Evolutionary conservation across 30 jellyfish, hydroid and myxozoan species (phyloP).

Genomic region (Chironex yamaguchii): DNA sequence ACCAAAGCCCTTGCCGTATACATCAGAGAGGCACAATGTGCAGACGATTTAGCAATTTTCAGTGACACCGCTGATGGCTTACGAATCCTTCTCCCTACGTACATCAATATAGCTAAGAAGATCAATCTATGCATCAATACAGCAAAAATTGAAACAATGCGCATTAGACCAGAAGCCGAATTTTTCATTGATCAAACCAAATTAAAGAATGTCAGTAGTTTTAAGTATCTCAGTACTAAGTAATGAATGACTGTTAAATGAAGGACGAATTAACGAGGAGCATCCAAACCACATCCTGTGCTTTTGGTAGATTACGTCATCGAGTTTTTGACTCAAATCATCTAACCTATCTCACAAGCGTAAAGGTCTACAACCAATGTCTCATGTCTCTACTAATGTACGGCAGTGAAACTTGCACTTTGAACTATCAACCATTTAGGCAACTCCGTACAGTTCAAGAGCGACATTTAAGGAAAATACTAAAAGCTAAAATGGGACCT

Average conservation of each 20-base stretch:
- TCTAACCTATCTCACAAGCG: constrained; percentile 17
- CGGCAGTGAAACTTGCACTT: neutral
- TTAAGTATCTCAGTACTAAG: constrained; percentile 65
- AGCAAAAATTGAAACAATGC: constrained; percentile 58
- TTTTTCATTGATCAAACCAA: constrained; percentile 48
- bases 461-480: neutral
- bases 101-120: constrained; percentile 30
- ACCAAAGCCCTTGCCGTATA: constrained; percentile 9
- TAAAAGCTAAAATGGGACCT: neutral
- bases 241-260: constrained; percentile 62
- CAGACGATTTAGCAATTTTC: constrained; percentile 33
- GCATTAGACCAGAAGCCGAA: constrained; percentile 62
- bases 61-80: constrained; percentile 1
- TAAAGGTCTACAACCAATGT: constrained; percentile 48
- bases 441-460: neutral
- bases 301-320: constrained; percentile 47
- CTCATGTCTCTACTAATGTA: constrained; percentile 11
- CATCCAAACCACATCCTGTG: constrained; percentile 54
- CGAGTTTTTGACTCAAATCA: constrained; percentile 47
- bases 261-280: constrained; percentile 41
- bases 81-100: constrained; percentile 9
- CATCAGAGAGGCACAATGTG: constrained; percentile 80
- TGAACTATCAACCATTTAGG: neutral
- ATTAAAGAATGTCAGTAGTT: constrained; percentile 51
- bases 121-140: constrained; percentile 64